Base-by-base conservation (phyloP, 2,797 vertebrate genomes). In the Falco novaeseelandiae region DNA sequence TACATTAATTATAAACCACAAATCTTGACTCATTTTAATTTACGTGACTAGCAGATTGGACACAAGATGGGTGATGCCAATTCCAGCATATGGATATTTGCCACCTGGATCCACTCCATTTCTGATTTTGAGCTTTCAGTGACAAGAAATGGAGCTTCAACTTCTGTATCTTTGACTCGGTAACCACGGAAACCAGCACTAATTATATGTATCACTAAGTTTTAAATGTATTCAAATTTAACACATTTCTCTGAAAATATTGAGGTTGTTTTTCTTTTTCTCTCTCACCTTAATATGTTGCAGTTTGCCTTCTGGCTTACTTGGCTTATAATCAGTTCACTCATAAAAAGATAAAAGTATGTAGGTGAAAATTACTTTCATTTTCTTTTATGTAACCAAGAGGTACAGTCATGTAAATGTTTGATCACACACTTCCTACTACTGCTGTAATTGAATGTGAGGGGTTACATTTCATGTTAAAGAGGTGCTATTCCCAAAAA, bases 221-320 rank as follows among this genome's bases (percentile, higher is more conserved):
- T 95, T 94, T 94, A 95, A 95, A 97, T 85, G 44, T 85, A 95
- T 96, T 95, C 74, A 94, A 89, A 97, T 96, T 89, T 94, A 93
- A 95, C 83, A 74, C 74, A 85, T 93, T 87, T 67, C n/a, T 95
- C 78, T 85, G 81, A 93, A 96, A 96, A 96, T 85, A 95, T 27
- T 95, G 83, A 95, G 22, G 49, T 34, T 91, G 81, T 48, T 97
- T 96, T 95, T 78, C 87, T 70, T 87, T 89, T 92, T 94, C 83
- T 93, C 63, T 89, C 90, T 95, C 94, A 95, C 91, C 94, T 96
- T 93, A 94, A 85, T 94, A 92, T 77, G 74, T 51, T 88, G 58
- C 57, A 83, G 67, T 92, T 96, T 95, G 83, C 88, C 94, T 97
- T 90, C 94, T 94, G 93, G 91, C 67, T 96, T 96, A 66, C 90